Evolutionary conservation across 2,113 vertebrate species (phyloP).

Genomic region (Mastomys coucha): DNA sequence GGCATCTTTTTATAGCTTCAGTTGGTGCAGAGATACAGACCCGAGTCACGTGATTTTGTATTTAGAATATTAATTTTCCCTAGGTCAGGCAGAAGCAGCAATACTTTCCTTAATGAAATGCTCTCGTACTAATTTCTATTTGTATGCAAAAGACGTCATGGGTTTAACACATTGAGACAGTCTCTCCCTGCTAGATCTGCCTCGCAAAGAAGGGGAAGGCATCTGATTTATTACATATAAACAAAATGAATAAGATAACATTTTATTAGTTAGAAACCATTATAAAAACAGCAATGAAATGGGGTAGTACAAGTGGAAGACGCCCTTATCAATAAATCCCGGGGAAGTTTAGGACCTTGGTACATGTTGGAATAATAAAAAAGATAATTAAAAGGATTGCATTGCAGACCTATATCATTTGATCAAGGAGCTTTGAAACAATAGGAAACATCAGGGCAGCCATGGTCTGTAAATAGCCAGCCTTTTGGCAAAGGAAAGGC

Average conservation of each 20-base stretch:
- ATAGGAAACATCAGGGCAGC: conserved; percentile 68
- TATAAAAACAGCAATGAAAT: conserved; percentile 88
- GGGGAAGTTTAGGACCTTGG: conserved; percentile 79
- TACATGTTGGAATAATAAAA: conserved; percentile 85
- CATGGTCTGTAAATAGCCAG: conserved; percentile 29
- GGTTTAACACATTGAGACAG: conserved; percentile 83
- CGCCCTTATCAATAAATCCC: conserved; percentile 87
- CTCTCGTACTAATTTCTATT: conserved; percentile 88
- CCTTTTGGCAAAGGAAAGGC: conserved; percentile 49
- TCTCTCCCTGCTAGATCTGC: conserved; percentile 80
- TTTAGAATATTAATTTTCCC: conserved; percentile 86
- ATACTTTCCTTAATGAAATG: conserved; percentile 87
- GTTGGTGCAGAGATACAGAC: conserved; percentile 58
- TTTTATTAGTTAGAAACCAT: conserved; percentile 89
- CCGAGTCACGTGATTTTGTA: conserved; percentile 74
- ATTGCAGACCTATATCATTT: conserved; percentile 81
- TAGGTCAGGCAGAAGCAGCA: conserved; percentile 78
- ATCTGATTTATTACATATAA: conserved; percentile 89
- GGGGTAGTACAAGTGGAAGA: conserved; percentile 84
- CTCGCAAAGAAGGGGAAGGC: conserved; percentile 78
- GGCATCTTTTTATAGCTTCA: conserved; percentile 67
- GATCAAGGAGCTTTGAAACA: conserved; percentile 79
- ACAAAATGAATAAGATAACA: conserved; percentile 90
- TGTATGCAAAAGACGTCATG: conserved; percentile 87
- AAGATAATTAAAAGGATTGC: conserved; percentile 88